Conservation (phyloP, 2,797 vertebrate species). For the Poeciliopsis paucimaculata region DNA sequence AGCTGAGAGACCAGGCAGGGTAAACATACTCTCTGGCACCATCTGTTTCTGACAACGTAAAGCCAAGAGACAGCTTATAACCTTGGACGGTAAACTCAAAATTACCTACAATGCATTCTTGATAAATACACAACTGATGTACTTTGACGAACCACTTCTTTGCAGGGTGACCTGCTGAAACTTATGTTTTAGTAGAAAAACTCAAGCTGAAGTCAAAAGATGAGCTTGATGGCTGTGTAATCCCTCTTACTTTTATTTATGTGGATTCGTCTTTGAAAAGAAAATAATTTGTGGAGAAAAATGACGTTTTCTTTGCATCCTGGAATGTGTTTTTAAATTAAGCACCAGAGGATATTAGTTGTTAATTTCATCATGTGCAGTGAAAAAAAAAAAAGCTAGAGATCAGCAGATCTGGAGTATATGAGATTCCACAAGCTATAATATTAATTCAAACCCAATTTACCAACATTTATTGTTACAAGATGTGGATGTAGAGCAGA, state of each 20-base stretch:
- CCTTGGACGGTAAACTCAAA: conserved; percentile 36
- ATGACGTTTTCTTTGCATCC: neutral
- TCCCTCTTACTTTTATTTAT: neutral
- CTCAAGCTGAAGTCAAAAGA: neutral
- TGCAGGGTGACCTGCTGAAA: conserved; percentile 6
- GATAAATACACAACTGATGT: conserved; percentile 20
- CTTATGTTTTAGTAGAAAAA: neutral
- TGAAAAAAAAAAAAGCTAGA: neutral
- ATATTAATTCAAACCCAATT: neutral
- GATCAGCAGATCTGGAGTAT: neutral
- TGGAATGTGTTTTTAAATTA: neutral
- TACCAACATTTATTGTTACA: neutral
- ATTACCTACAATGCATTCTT: conserved; percentile 33
- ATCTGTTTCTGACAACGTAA: conserved; percentile 79
- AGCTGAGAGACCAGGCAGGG: conserved; percentile 73
- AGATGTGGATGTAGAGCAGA: neutral
- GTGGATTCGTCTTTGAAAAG: neutral
- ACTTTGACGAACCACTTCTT: conserved; percentile 15
- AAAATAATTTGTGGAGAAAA: neutral
- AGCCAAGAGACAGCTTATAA: conserved; percentile 60
- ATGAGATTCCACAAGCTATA: no score
- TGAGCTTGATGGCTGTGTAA: neutral
- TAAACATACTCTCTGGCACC: conserved; percentile 81
- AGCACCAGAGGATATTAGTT: neutral
- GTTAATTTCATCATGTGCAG: neutral